These are phyloP conservation scores for Drosophila miranda DNA, from an alignment of 1,140 invertebrate genomes.

Conservation along the genomic window DNA sequence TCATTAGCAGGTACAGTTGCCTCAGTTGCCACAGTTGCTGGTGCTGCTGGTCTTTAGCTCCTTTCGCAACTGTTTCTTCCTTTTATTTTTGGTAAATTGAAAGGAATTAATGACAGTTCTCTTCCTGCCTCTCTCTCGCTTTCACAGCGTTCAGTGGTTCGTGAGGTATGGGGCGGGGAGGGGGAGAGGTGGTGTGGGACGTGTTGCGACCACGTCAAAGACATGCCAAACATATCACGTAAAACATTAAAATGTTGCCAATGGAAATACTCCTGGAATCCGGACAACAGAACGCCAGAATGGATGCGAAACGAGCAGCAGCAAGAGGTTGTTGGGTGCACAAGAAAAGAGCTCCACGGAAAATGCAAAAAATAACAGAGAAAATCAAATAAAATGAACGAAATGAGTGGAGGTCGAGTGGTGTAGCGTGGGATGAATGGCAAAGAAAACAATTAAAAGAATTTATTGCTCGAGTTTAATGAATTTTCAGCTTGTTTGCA, in stretches of 20 bases:
- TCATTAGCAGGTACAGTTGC: conserved; percentile 38
- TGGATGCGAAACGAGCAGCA: too few relatives aligned
- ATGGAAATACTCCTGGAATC: too few relatives aligned
- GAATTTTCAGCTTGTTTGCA: conserved; percentile 78
- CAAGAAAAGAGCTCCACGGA: conserved; percentile 11
- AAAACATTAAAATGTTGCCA: conserved; percentile 38
- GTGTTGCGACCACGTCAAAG: conserved; percentile 30
- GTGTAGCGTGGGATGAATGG: neutral
- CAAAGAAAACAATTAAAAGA: conserved; percentile 75
- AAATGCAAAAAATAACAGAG: neutral
- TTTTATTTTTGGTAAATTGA: conserved; percentile 20
- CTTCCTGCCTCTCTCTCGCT: neutral
- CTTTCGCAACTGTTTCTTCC: neutral
- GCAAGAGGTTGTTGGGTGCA: conserved; percentile 14
- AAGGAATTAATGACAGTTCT: conserved; percentile 49
- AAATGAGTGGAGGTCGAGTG: neutral
- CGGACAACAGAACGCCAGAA: too few relatives aligned
- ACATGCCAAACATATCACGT: conserved; percentile 48
- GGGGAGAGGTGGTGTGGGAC: neutral
- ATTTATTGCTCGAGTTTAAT: conserved; percentile 77
- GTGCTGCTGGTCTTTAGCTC: too few relatives aligned
- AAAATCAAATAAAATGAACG: conserved; percentile 8
- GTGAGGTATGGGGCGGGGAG: neutral
- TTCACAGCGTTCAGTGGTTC: neutral
- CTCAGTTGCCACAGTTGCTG: too few relatives aligned